Conservation (phyloP, 92 coral and sea anemone species). For the Diadumene lineata region DNA sequence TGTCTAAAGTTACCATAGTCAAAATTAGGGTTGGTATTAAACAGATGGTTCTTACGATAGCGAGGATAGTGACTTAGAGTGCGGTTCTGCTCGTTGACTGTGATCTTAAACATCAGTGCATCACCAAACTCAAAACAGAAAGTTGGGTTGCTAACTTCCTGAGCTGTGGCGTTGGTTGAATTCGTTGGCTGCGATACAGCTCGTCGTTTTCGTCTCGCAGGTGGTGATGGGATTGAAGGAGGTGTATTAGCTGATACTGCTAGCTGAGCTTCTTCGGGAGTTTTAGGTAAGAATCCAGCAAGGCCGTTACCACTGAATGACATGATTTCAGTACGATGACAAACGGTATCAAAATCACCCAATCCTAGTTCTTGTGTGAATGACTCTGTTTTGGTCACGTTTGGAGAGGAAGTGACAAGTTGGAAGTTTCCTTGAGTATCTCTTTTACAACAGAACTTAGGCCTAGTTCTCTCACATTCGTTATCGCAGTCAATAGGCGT, state of each 20-base stretch:
- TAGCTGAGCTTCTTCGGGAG: slow-evolving; percentile 12
- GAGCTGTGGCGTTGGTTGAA: slow-evolving; percentile 25
- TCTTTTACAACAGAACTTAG: slow-evolving; percentile 30
- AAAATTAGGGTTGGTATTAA: slow-evolving; percentile 76
- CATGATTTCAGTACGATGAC: slow-evolving; percentile 44
- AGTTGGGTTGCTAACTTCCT: slow-evolving; percentile 57
- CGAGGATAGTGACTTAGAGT: slow-evolving; percentile 86
- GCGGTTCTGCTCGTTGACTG: slow-evolving; percentile 73
- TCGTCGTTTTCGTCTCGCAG: slow-evolving; percentile 58
- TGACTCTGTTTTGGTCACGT: not conserved
- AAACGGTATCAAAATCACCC: slow-evolving; percentile 26
- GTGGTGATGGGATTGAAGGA: slow-evolving; percentile 17
- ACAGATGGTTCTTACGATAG: slow-evolving; percentile 86
- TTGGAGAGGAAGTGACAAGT: slow-evolving; percentile 5
- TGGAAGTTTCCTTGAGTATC: slow-evolving; percentile 20
- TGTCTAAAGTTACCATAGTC: slow-evolving; percentile 92
- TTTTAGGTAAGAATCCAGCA: slow-evolving; percentile 40
- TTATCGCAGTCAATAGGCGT: slow-evolving; percentile 53
- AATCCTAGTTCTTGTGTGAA: slow-evolving; percentile 55
- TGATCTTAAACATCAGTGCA: slow-evolving; percentile 63
- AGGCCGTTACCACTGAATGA: slow-evolving; percentile 24
- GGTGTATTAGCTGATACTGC: slow-evolving; percentile 15
- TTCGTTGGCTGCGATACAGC: slow-evolving; percentile 28
- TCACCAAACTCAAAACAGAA: slow-evolving; percentile 64
- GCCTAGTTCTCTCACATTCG: slow-evolving; percentile 46